These are phyloP conservation scores for Lacanobia wlatinum DNA, from an alignment of 2,888 invertebrate species.

Conservation along the genomic window DNA sequence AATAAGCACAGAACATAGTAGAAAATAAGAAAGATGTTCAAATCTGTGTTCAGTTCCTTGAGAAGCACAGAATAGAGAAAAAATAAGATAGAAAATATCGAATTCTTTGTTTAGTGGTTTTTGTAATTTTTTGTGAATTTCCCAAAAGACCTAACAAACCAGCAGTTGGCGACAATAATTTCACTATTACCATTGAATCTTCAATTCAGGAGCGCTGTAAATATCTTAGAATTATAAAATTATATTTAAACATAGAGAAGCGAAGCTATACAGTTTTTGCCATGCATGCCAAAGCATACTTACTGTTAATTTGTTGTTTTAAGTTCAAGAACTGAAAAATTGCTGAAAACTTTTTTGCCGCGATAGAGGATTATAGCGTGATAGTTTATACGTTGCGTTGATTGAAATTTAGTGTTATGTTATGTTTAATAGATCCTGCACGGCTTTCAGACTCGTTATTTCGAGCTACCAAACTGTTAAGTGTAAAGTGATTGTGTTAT, in stretches of 20 bases:
- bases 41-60: conserved; percentile 4
- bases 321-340: conserved; percentile 47
- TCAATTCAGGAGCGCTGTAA: conserved; percentile 43
- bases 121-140: conserved; percentile 33
- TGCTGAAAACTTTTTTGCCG: conserved; percentile 57
- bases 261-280: conserved; percentile 73
- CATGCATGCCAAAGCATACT: conserved; percentile 73
- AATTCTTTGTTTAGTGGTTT: conserved; percentile 31
- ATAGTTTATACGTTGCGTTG: conserved; percentile 47
- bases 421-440: conserved; percentile 59
- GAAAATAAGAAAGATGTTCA: background rate
- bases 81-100: conserved; percentile 4
- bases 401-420: conserved; percentile 69
- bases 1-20: background rate
- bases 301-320: conserved; percentile 52
- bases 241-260: conserved; percentile 69
- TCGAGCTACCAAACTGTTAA: conserved; percentile 68
- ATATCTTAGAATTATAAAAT: conserved; percentile 10
- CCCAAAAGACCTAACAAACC: conserved; percentile 8
- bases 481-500: conserved; percentile 65
- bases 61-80: conserved; percentile 32
- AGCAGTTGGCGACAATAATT: background rate
- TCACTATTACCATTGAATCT: conserved; percentile 34
- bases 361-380: conserved; percentile 71
- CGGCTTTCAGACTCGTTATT: conserved; percentile 62